phyloP scores from a whole-genome alignment of 2,797 vertebrate genomes.

The Anguilla anguilla region DNA sequence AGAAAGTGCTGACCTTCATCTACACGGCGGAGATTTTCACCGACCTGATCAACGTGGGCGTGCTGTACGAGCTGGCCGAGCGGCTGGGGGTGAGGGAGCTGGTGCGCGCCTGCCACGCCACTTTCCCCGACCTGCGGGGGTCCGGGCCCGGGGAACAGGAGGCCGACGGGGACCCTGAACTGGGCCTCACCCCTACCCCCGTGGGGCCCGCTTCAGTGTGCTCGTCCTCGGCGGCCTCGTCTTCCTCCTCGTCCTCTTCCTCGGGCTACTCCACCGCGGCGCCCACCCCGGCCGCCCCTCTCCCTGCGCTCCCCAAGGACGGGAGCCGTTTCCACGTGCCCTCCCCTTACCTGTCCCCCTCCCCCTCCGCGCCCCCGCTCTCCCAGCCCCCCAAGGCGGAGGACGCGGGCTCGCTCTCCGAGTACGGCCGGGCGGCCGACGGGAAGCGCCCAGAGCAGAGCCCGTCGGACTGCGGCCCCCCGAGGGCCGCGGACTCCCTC shows the following conservation, averaged over 20 bases:
- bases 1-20: conserved; percentile 93
- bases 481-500: conserved; percentile 48
- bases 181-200: conserved; percentile 49
- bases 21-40: conserved; percentile 94
- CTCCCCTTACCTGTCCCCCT: conserved; percentile 24
- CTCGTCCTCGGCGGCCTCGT: conserved; percentile 69
- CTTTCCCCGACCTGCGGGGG: conserved; percentile 90
- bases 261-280: conserved; percentile 65
- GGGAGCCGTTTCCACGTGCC: conserved; percentile 18
- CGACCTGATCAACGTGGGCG: conserved; percentile 91
- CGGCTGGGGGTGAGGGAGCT: conserved; percentile 86
- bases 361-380: conserved; percentile 8
- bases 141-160: conserved; percentile 67
- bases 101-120: conserved; percentile 87
- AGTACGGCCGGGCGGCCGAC: conserved; percentile 57
- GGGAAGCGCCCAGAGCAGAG: conserved; percentile 52
- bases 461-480: conserved; percentile 48
- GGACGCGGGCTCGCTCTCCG: conserved; percentile 67
- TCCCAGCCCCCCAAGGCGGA: conserved; percentile 78
- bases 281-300: conserved; percentile 58
- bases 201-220: conserved; percentile 54
- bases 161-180: conserved; percentile 45
- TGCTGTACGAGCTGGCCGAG: conserved; percentile 93
- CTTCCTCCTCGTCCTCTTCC: conserved; percentile 57
- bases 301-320: conserved; percentile 53